Evolutionary conservation across 2,113 vertebrate species (phyloP).

Genomic region (Anseranas semipalmata): DNA sequence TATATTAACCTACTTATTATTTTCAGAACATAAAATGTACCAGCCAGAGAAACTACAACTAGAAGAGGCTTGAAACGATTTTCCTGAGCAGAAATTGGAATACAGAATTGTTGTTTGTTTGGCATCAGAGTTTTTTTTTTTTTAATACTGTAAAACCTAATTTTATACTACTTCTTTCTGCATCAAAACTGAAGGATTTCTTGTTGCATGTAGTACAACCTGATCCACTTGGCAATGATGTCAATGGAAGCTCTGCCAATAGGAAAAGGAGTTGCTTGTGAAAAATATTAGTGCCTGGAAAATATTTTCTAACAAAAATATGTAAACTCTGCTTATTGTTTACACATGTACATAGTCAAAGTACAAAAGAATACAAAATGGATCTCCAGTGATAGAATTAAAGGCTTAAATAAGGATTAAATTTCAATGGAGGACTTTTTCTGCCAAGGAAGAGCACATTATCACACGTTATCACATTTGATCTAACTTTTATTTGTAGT

Average conservation of each 20-base stretch:
- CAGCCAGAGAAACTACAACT: neutral
- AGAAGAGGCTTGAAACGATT: neutral
- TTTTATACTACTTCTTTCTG: neutral
- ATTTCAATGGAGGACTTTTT: neutral
- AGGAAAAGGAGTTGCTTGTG: neutral
- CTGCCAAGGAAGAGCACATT: neutral
- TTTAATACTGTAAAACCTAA: neutral
- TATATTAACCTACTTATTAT: neutral
- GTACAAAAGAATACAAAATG: neutral
- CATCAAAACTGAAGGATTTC: neutral
- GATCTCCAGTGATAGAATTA: neutral
- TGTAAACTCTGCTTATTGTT: neutral
- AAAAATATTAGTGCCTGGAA: slow-evolving; percentile 16
- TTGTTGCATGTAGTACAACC: neutral
- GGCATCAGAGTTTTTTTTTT: neutral
- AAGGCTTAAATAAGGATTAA: neutral
- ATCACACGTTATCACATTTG: neutral
- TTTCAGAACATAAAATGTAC: neutral
- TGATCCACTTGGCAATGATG: neutral
- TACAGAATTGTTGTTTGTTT: neutral
- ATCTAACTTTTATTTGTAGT: neutral
- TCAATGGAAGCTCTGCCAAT: neutral
- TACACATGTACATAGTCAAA: neutral
- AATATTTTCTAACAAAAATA: slow-evolving; percentile 3
- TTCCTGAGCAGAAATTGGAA: neutral